Percentiles rank a stretch among this genome's conserved stretches.
Evolutionary conservation across 2,888 invertebrate species (phyloP).

Genomic region (Drosophila affinis): DNA sequence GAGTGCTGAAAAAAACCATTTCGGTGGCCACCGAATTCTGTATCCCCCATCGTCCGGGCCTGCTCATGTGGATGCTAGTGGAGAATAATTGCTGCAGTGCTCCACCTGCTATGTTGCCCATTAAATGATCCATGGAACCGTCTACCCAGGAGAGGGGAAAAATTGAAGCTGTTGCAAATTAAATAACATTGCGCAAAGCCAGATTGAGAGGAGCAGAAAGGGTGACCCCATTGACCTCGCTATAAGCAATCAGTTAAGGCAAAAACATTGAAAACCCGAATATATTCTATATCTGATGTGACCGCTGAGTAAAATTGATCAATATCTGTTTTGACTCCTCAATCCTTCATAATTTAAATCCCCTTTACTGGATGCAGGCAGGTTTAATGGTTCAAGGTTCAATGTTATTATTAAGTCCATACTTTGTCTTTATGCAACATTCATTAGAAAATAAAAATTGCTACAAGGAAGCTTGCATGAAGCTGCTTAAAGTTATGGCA

Average conservation of each 20-base stretch:
- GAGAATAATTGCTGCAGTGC: constrained; percentile 57
- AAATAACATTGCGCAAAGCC: constrained; percentile 12
- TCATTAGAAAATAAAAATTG: not conserved
- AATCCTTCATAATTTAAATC: too few species aligned
- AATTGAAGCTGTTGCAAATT: constrained; percentile 48
- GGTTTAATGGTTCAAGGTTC: too few species aligned
- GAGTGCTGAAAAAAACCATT: not conserved
- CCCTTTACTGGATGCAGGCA: too few species aligned
- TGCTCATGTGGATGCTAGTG: constrained; percentile 1
- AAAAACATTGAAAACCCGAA: too few species aligned
- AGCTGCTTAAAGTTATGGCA: constrained; percentile 9
- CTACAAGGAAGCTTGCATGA: not conserved
- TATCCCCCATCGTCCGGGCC: constrained; percentile 21
- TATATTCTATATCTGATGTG: too few species aligned
- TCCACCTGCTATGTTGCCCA: constrained; percentile 52
- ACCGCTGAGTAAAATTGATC: too few species aligned
- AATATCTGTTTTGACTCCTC: too few species aligned
- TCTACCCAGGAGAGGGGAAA: constrained; percentile 18
- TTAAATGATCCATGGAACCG: constrained; percentile 16
- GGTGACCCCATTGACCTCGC: too few species aligned
- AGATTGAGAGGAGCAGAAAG: too few species aligned
- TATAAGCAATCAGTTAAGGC: too few species aligned
- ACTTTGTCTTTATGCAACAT: too few species aligned
- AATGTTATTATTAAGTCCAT: too few species aligned
- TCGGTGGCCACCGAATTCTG: constrained; percentile 10